Conservation (phyloP, 1,140 invertebrate genomes). For the Formica exsecta region DNA sequence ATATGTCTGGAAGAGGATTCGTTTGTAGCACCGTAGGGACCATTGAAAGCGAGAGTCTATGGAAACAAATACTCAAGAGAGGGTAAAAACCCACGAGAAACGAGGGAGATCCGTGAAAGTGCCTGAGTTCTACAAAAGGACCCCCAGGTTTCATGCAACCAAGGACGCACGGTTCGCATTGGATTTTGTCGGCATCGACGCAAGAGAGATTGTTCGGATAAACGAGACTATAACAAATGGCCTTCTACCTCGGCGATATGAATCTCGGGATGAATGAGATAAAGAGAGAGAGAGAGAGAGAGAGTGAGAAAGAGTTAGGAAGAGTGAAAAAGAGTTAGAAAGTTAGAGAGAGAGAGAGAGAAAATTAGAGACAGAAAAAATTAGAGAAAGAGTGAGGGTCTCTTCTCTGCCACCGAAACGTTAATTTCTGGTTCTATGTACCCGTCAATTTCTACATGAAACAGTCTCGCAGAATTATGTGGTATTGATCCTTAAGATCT, state of each 20-base stretch:
- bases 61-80: slow-evolving; percentile 21
- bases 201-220: slow-evolving; percentile 11
- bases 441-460: not conserved
- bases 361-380: too few relatives aligned
- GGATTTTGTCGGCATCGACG: not conserved
- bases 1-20: slow-evolving; percentile 25
- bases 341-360: too few relatives aligned
- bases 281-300: too few relatives aligned
- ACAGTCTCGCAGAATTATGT: not conserved
- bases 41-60: slow-evolving; percentile 20
- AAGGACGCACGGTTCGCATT: slow-evolving; percentile 16
- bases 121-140: slow-evolving; percentile 11
- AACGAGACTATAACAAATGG: slow-evolving; percentile 1
- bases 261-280: not conserved
- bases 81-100: not conserved
- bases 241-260: not conserved
- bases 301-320: too few relatives aligned
- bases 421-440: slow-evolving; percentile 33
- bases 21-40: not conserved
- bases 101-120: slow-evolving; percentile 17
- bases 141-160: slow-evolving; percentile 5
- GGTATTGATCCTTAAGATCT: slow-evolving; percentile 26
- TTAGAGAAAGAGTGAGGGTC: too few relatives aligned
- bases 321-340: too few relatives aligned
- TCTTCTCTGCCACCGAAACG: not conserved